A percentile compares a stretch with the other conserved stretches of the same genome.
These are phyloP conservation scores for Drosophila glabriapex DNA, from an alignment of 2,888 invertebrate species.

Conservation along the genomic window DNA sequence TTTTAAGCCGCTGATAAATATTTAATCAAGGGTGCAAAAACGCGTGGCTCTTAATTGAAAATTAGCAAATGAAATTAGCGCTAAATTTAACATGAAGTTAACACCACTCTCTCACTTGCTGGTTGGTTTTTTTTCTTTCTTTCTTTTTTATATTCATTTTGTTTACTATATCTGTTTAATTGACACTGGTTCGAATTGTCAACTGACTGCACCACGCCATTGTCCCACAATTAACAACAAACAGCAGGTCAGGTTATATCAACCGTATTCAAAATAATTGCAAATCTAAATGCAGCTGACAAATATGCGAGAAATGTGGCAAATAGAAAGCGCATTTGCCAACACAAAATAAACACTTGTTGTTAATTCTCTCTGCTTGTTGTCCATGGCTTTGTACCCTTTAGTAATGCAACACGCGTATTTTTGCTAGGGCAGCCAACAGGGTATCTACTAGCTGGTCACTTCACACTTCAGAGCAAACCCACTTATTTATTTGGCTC, in stretches of 20 bases:
- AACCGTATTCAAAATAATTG: background rate
- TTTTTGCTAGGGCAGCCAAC: background rate
- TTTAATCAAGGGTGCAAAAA: constrained; percentile 39
- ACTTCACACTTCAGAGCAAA: background rate
- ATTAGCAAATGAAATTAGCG: constrained; percentile 70
- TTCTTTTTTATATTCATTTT: constrained; percentile 14
- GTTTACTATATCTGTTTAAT: constrained; percentile 13
- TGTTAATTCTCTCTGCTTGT: background rate
- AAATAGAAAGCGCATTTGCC: constrained; percentile 8
- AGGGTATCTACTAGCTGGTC: background rate
- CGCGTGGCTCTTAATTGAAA: constrained; percentile 52
- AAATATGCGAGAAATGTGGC: constrained; percentile 6
- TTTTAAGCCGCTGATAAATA: constrained; percentile 23
- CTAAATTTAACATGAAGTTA: constrained; percentile 54
- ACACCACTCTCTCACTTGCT: constrained; percentile 53
- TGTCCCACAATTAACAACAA: constrained; percentile 39
- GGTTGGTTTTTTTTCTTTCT: constrained; percentile 6
- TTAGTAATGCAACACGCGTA: background rate
- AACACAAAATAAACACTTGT: constrained; percentile 8
- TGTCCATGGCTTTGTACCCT: background rate
- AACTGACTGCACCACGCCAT: constrained; percentile 61
- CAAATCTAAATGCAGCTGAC: background rate
- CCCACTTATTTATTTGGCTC: background rate
- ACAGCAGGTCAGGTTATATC: background rate
- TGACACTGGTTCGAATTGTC: constrained; percentile 35